Evolutionary conservation across 2,113 vertebrate species (phyloP), one percentile per base, ranked within the genome.

Genomic region (Amia ocellicauda): DNA sequence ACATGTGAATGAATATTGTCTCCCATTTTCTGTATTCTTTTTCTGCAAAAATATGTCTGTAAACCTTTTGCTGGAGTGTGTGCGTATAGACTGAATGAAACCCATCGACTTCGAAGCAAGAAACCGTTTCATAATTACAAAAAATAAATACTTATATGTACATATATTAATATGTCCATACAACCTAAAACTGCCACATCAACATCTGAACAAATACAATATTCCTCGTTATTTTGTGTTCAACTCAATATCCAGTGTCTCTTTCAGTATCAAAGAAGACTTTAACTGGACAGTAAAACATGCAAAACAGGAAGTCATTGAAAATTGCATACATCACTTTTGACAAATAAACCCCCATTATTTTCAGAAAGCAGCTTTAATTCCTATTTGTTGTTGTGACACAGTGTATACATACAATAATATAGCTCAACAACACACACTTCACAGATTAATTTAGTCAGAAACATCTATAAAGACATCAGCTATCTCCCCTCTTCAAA

Each of bases 401-500:
- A 73, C 50, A 62, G 36, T 61, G 69, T 65, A 73, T 72, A 61
- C 16, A 71, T 58, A 68, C 58, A 70, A 63, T 70, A 60, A 69
- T 64, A 71, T 64, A 60, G 63, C 58, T 72, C 67, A 66, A 67
- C 64, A 75, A 67, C 73, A 80, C 73, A 66, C 69, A 71, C 54
- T 68, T 72, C 69, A 72, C 69, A 72, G 57, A 60, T 60, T 71
- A 27, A 59, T 67, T 64, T 36, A 29, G 64, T 50, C 66, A 67
- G 64, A 72, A 72, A 72, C 69, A 72, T 67, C 63, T 72, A 72
- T 56, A 72, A 72, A 72, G 65, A 72, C 66, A 70, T 73, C 51
- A 65, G 60, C 61, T 70, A 69, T 73, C 55, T 71, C 52, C 53
- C 67, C 65, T 64, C 62, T 58, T 50, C 42, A 57, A 69, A 66